These are phyloP conservation scores for Amblyraja radiata DNA, from an alignment of 2,797 vertebrate species.

Conservation along the genomic window DNA sequence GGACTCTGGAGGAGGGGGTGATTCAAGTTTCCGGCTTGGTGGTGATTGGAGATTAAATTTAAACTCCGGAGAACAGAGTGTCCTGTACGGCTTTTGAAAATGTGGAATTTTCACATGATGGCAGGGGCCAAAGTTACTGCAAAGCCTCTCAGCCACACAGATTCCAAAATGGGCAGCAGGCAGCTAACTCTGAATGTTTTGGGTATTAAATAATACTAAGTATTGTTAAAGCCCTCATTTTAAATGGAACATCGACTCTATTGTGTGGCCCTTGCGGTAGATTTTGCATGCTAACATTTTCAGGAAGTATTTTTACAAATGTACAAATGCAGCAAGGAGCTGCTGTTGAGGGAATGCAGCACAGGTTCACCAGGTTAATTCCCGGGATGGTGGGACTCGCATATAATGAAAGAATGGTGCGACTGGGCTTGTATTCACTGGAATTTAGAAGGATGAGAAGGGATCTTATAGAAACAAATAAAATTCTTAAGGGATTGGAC, in stretches of 20 bases:
- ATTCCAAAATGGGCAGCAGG: neutral
- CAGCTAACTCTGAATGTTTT: neutral
- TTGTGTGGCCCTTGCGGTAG: too few relatives aligned
- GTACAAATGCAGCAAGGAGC: too few relatives aligned
- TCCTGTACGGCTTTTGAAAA: neutral
- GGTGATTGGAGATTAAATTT: neutral
- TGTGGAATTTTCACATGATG: neutral
- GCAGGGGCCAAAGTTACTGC: neutral
- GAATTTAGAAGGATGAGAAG: too few relatives aligned
- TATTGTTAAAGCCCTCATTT: neutral
- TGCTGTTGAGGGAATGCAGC: too few relatives aligned
- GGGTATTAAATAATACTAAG: neutral
- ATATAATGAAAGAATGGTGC: too few relatives aligned
- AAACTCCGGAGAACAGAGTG: neutral
- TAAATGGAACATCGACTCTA: neutral
- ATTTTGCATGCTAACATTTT: too few relatives aligned
- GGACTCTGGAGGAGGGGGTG: neutral
- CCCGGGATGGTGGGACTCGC: too few relatives aligned
- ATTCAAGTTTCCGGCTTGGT: neutral
- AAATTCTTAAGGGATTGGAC: too few relatives aligned
- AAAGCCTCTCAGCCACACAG: neutral
- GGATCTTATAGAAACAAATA: too few relatives aligned
- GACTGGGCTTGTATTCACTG: too few relatives aligned
- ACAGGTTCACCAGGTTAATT: too few relatives aligned
- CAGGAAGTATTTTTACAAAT: too few relatives aligned